Evolutionary conservation across 1,140 invertebrate genomes (phyloP).

Genomic region (Drosophila tropicalis): DNA sequence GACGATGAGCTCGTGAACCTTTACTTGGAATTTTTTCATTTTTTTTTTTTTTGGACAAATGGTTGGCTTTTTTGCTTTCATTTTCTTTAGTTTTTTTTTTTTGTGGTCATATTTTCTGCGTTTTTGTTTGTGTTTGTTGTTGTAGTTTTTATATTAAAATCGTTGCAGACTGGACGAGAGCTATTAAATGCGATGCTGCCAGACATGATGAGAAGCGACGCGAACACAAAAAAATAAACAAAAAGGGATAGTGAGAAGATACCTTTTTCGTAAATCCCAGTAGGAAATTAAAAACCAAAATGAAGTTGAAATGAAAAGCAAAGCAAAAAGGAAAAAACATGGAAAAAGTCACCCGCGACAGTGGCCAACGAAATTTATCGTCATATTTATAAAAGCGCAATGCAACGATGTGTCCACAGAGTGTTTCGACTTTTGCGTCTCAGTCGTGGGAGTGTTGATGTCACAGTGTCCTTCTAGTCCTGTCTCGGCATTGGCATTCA

Average conservation of each 20-base stretch:
- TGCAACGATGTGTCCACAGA: conserved; percentile 18
- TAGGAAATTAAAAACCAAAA: conserved; percentile 81
- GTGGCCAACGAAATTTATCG: conserved; percentile 59
- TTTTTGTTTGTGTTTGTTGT: conserved; percentile 28
- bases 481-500: conserved; percentile 14
- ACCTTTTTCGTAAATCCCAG: conserved; percentile 77
- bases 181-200: conserved; percentile 70
- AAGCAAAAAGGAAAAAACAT: conserved; percentile 7
- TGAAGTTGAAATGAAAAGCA: conserved; percentile 64
- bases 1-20: background rate
- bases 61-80: conserved; percentile 21
- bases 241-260: conserved; percentile 33
- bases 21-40: background rate
- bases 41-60: conserved; percentile 50
- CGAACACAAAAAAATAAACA: conserved; percentile 1
- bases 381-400: conserved; percentile 72
- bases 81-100: conserved; percentile 30
- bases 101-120: conserved; percentile 42
- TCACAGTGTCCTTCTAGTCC: conserved; percentile 1
- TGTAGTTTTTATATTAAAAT: conserved; percentile 81
- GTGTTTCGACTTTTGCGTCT: conserved; percentile 1
- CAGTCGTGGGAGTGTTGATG: background rate
- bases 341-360: conserved; percentile 22
- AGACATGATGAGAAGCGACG: conserved; percentile 37
- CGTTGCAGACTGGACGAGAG: conserved; percentile 64